phyloP scores from a whole-genome alignment of 2,797 vertebrate species.

The Enteromius radiatus region DNA sequence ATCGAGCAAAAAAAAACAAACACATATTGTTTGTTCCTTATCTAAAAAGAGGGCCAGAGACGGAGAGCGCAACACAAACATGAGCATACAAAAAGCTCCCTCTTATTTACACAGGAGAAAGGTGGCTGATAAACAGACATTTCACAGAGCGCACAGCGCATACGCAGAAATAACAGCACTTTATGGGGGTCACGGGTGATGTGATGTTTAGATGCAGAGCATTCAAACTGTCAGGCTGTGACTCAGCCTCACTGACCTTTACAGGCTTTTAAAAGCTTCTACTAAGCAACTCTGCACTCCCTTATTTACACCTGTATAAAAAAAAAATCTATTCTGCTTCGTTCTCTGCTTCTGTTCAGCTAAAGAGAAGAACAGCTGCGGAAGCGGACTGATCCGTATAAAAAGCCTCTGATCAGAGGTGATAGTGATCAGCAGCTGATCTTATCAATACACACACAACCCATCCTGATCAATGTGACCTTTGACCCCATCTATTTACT shows the following conservation, averaged over 20 bases:
- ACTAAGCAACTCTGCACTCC: conserved; percentile 22
- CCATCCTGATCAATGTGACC: conserved; percentile 56
- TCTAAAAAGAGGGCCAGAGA: conserved; percentile 27
- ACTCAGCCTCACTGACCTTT: conserved; percentile 47
- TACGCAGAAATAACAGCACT: conserved; percentile 18
- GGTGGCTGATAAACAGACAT: conserved; percentile 27
- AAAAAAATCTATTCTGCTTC: neutral
- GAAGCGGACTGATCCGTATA: conserved; percentile 10
- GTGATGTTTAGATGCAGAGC: conserved; percentile 41
- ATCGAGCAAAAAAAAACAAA: conserved; percentile 35
- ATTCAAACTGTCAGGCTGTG: conserved; percentile 28
- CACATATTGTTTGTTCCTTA: conserved; percentile 15
- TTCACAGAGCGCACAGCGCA: conserved; percentile 21
- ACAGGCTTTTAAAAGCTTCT: conserved; percentile 43
- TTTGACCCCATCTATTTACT: conserved; percentile 62
- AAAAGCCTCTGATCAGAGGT: conserved; percentile 50
- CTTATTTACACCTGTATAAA: conserved; percentile 33
- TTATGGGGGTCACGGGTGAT: conserved; percentile 26
- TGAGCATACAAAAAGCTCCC: conserved; percentile 14
- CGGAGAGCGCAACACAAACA: conserved; percentile 7
- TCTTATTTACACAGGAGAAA: conserved; percentile 32
- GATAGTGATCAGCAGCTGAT: conserved; percentile 55
- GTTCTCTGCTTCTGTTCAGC: neutral
- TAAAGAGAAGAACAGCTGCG: neutral
- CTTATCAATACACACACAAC: conserved; percentile 54